Percentiles rank a stretch among this genome's conserved stretches.
Evolutionary conservation across 1,140 invertebrate species (phyloP).

Genomic region (Drosophila rhopaloa): DNA sequence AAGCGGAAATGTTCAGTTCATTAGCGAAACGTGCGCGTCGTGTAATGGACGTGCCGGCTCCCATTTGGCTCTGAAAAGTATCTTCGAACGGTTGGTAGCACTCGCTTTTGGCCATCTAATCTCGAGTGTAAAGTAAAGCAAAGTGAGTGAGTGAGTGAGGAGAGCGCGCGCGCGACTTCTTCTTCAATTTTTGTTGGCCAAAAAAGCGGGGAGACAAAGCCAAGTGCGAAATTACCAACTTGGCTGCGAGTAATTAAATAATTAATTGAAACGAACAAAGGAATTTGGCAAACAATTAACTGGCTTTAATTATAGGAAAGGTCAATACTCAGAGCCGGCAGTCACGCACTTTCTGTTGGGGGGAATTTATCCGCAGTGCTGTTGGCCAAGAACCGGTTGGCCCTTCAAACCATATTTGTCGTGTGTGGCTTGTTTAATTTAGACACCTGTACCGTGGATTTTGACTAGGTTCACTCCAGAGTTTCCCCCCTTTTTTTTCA

Average conservation of each 20-base stretch:
- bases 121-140: background rate
- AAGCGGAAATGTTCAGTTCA: constrained; percentile 83
- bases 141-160: constrained; percentile 50
- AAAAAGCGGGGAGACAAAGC: constrained; percentile 21
- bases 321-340: constrained; percentile 52
- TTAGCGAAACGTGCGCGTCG: constrained; percentile 81
- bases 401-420: constrained; percentile 63
- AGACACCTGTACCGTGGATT: constrained; percentile 63
- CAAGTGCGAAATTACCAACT: constrained; percentile 73
- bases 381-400: constrained; percentile 54
- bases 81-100: constrained; percentile 15
- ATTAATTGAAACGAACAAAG: constrained; percentile 80
- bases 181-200: background rate
- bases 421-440: constrained; percentile 70
- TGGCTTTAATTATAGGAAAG: constrained; percentile 58
- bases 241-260: constrained; percentile 79
- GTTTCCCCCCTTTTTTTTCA: background rate
- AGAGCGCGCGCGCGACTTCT: constrained; percentile 63
- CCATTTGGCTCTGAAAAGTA: constrained; percentile 9
- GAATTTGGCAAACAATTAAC: constrained; percentile 77
- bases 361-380: background rate
- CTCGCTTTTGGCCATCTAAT: constrained; percentile 7
- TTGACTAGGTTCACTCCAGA: constrained; percentile 27
- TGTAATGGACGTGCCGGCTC: constrained; percentile 69
- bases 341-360: constrained; percentile 33